Evolutionary conservation across 2,888 invertebrate species (phyloP).

Genomic region (Netelia inedita): DNA sequence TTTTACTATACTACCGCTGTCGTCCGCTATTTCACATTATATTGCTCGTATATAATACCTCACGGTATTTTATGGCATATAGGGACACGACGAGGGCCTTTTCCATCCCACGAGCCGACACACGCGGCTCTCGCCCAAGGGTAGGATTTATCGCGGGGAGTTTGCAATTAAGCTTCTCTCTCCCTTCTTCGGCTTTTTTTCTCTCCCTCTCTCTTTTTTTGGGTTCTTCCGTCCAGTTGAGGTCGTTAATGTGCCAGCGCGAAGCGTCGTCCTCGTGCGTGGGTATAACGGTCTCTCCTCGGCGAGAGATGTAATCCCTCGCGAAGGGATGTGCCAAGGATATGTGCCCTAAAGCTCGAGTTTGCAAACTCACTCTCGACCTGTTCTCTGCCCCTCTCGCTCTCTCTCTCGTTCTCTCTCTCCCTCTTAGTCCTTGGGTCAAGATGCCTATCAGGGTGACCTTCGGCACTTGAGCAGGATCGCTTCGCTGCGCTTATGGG

Average conservation of each 20-base stretch:
- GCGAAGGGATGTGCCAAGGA: neutral
- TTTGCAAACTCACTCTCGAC: neutral
- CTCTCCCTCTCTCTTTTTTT: conserved; percentile 14
- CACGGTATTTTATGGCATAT: conserved; percentile 46
- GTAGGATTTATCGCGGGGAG: conserved; percentile 42
- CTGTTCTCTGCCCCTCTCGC: neutral
- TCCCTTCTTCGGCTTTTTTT: neutral
- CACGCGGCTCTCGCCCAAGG: neutral
- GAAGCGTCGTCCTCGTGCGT: neutral
- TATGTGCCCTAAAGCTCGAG: neutral
- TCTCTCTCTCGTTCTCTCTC: neutral
- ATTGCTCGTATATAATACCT: conserved; percentile 43
- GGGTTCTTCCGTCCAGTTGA: conserved; percentile 3
- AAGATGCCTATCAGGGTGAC: conserved; percentile 46
- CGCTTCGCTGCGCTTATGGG: conserved; percentile 36
- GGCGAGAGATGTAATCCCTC: conserved; percentile 6
- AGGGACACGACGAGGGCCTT: neutral
- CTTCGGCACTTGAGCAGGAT: conserved; percentile 17
- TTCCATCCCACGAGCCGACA: neutral
- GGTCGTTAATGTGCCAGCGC: conserved; percentile 29
- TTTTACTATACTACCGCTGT: conserved; percentile 31
- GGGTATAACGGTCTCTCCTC: neutral
- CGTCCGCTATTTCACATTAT: conserved; percentile 54
- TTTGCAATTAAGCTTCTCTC: conserved; percentile 48
- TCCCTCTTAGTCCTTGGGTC: conserved; percentile 43